phyloP scores from a whole-genome alignment of 2,113 vertebrate species.

The Amazona guildingii region DNA sequence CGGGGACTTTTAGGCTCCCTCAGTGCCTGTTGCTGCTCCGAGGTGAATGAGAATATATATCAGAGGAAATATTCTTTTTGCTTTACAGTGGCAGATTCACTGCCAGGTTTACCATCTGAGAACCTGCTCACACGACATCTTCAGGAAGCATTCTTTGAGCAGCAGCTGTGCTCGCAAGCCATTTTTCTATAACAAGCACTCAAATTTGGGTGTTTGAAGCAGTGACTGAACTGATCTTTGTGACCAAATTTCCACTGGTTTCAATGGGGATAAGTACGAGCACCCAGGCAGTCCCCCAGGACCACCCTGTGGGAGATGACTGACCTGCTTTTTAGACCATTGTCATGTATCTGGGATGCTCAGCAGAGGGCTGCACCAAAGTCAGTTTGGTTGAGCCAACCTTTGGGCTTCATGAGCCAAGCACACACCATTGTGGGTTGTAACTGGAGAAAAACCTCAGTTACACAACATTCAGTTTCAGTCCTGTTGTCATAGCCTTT shows the following conservation, averaged over 20 bases:
- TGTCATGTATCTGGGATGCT: fast-evolving
- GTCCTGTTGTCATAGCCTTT: fast-evolving
- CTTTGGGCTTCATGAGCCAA: not conserved
- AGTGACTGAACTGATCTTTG: not conserved
- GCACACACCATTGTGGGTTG: fast-evolving
- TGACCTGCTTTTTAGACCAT: not conserved
- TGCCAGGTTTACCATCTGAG: not conserved
- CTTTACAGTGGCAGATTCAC: not conserved
- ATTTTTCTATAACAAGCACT: not conserved
- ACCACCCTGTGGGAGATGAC: fast-evolving
- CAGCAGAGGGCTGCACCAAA: not conserved
- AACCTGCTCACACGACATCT: not conserved
- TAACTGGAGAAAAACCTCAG: not conserved
- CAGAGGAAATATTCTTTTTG: not conserved
- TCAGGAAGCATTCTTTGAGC: not conserved
- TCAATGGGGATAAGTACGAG: not conserved
- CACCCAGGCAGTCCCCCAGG: fast-evolving
- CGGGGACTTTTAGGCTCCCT: no score
- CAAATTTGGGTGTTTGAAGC: not conserved
- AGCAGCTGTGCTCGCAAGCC: not conserved
- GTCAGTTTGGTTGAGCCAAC: not conserved
- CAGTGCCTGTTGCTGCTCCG: no score
- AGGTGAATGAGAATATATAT: not conserved
- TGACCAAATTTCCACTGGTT: not conserved
- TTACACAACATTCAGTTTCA: not conserved